phyloP scores from a whole-genome alignment of 64 coral and sea anemone species.

The Astreopora myriophthalma region DNA sequence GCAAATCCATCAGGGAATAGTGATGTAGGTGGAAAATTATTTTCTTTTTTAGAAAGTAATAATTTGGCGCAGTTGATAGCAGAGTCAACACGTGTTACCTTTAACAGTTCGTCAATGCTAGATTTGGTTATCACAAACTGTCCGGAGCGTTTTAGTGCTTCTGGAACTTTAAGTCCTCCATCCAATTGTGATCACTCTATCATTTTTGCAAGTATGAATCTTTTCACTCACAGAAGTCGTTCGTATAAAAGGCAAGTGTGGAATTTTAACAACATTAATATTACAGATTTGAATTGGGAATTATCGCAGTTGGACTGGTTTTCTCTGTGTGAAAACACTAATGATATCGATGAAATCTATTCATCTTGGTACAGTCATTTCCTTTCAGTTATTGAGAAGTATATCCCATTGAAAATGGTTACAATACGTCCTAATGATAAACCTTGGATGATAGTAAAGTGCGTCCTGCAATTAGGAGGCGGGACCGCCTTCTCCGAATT shows the following conservation, averaged over 20 bases:
- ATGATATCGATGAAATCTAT: too few relatives aligned
- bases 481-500: too few relatives aligned
- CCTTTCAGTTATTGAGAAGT: too few relatives aligned
- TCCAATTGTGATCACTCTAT: not conserved
- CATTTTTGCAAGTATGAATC: not conserved
- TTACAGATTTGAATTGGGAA: too few relatives aligned
- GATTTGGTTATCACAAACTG: constrained; percentile 45
- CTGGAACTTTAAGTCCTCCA: not conserved
- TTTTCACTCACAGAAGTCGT: not conserved
- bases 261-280: not conserved
- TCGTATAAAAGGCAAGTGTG: not conserved
- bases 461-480: too few relatives aligned
- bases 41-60: not conserved
- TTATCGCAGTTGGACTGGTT: too few relatives aligned
- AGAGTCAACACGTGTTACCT: constrained; percentile 47
- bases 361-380: too few relatives aligned
- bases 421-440: too few relatives aligned
- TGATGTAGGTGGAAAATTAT: constrained; percentile 47
- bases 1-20: constrained; percentile 31
- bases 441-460: too few relatives aligned
- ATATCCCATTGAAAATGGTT: too few relatives aligned
- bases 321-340: too few relatives aligned
- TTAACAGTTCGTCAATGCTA: constrained; percentile 7
- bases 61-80: constrained; percentile 49
- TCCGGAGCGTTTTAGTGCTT: not conserved